A percentile compares a stretch with the other conserved stretches of the same genome.
phyloP scores from a whole-genome alignment of 2,888 invertebrate species.

The Sarcophaga carnaria region DNA sequence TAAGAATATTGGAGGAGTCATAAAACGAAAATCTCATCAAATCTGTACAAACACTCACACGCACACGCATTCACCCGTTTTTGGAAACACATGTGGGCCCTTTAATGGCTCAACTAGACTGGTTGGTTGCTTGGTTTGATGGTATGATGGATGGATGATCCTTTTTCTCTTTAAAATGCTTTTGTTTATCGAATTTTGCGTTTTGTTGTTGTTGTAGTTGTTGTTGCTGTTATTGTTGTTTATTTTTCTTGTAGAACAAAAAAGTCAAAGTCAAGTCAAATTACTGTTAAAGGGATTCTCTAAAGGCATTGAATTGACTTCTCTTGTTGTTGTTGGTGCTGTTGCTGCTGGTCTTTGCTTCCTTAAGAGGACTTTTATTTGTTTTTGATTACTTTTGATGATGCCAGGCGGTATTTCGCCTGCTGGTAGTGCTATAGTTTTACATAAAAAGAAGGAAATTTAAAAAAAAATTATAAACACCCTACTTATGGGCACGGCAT shows the following conservation, averaged over 20 bases:
- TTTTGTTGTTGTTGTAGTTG: conserved; percentile 50
- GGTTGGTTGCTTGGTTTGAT: not conserved
- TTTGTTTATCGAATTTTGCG: conserved; percentile 62
- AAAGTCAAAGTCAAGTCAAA: not conserved
- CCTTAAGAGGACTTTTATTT: conserved; percentile 65
- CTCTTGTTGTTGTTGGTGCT: not conserved
- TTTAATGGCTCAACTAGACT: conserved; percentile 2
- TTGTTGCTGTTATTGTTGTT: not conserved
- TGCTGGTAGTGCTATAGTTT: not conserved
- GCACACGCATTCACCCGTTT: not conserved
- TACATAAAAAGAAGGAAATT: not conserved
- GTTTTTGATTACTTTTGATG: conserved; percentile 66
- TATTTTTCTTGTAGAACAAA: not conserved
- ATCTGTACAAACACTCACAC: not conserved
- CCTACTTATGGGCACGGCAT: not conserved
- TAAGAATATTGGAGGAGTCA: conserved; percentile 11
- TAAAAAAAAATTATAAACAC: not conserved
- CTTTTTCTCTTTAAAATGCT: conserved; percentile 41
- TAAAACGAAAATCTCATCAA: not conserved
- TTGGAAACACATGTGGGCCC: not conserved
- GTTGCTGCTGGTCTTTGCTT: conserved; percentile 49
- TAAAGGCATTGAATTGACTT: not conserved
- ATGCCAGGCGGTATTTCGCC: conserved; percentile 46
- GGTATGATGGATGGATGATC: conserved; percentile 40
- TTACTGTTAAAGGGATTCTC: conserved; percentile 25